Evolutionary conservation across 2,888 invertebrate species (phyloP).

Genomic region (Tetragonisca angustula): DNA sequence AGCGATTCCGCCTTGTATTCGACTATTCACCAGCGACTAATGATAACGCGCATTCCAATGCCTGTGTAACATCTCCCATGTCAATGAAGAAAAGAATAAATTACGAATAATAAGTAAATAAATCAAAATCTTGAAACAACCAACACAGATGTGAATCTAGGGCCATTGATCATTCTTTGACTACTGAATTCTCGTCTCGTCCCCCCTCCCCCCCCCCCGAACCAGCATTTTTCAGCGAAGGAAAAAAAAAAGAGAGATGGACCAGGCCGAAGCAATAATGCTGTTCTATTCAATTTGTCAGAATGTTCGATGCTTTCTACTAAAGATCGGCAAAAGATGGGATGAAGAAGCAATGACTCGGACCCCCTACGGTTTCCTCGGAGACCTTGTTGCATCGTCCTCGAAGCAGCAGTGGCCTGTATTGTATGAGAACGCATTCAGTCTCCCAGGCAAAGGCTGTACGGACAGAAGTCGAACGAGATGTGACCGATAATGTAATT

Average conservation of each 20-base stretch:
- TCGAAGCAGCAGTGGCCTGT: slow-evolving; percentile 28
- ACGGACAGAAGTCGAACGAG: slow-evolving; percentile 77
- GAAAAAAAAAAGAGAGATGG: not conserved
- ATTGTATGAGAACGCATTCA: slow-evolving; percentile 40
- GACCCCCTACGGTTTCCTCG: slow-evolving; percentile 47
- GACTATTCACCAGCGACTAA: slow-evolving; percentile 71
- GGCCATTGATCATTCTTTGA: not conserved
- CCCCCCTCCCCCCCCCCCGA: not conserved
- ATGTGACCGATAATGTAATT: slow-evolving; percentile 81
- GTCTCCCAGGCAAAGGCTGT: slow-evolving; percentile 34
- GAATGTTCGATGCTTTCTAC: not conserved
- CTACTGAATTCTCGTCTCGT: not conserved
- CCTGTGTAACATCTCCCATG: slow-evolving; percentile 79
- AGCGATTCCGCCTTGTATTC: slow-evolving; percentile 68
- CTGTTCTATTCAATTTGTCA: slow-evolving; percentile 14
- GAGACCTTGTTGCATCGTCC: slow-evolving; percentile 35
- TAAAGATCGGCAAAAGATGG: slow-evolving; percentile 13
- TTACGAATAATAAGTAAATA: slow-evolving; percentile 44
- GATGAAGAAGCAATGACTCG: slow-evolving; percentile 23
- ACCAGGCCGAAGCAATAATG: not conserved
- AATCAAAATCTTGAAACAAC: slow-evolving; percentile 20
- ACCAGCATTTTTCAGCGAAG: not conserved
- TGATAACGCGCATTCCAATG: slow-evolving; percentile 77
- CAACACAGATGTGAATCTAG: not conserved
- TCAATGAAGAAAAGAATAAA: slow-evolving; percentile 76